Evolutionary conservation across 2,113 vertebrate genomes (phyloP), one percentile per base, ranked within the genome.

Genomic region (Tachysurus fulvidraco): DNA sequence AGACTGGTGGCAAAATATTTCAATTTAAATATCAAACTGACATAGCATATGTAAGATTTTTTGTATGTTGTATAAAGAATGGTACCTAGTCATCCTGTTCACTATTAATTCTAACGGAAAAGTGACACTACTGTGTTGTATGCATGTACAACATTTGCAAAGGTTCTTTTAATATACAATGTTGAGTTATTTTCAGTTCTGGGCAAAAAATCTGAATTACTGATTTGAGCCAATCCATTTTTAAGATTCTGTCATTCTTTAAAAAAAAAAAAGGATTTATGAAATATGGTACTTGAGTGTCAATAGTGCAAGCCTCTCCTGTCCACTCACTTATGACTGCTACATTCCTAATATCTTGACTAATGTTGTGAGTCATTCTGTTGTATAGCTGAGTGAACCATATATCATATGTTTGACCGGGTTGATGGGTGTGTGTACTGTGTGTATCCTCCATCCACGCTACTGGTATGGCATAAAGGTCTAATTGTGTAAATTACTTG

Each of bases 191-290:
- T 84, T 84, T 57, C 12, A 57, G 82, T 21, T 2, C 13, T 62
- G 36, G 44, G 28, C 67, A 25, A 23, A 10, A 13, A 41, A 19
- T 41, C 4, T 84, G 74, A 44, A 71, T 81, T 87, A 87, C 81
- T 77, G 50, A 73, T 10, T 71, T 71, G 14, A 6, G 4, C 82
- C 74, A 86, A 46, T 78, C 50, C 16, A 79, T n/a, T 54, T 11
- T 28, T 54, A 16, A 73, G 36, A 55, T 55, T 8, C 19, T 36
- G 55, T n/a, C 12, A 52, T 4, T 77, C 60, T 71, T 67, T 13
- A 12, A 1, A 25, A 36, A 59, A n/a, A 1, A 50, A 6, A 44
- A 44, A 44, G 8, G 3, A n/a, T 17, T 30, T 54, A 25, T 71
- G 5, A 83, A 65, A 50, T 30, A 36, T 65, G 59, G 7, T 59